Evolutionary conservation across 2,797 vertebrate genomes (phyloP).

Genomic region (Falco naumanni): DNA sequence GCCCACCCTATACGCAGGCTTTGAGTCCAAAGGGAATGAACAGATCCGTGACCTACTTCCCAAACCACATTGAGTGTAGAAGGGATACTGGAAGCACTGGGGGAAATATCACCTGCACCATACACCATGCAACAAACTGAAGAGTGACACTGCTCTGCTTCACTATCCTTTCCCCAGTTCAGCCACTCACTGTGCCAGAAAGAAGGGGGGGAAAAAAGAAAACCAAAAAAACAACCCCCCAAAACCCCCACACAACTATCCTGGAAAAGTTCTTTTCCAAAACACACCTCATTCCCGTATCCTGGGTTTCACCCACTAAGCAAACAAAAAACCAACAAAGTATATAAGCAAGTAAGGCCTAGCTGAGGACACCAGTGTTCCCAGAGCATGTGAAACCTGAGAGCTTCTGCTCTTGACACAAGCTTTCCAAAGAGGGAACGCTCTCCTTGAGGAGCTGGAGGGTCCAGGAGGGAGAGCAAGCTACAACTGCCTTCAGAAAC

Average conservation of each 20-base stretch:
- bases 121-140: neutral
- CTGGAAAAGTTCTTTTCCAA: neutral
- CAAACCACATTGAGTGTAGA: rapidly evolving
- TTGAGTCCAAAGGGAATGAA: neutral
- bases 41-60: neutral
- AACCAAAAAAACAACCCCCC: neutral
- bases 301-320: neutral
- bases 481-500: neutral
- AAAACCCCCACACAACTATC: neutral
- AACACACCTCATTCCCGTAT: neutral
- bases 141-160: neutral
- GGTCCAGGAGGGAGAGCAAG: neutral
- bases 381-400: neutral
- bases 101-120: neutral
- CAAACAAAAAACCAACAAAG: neutral
- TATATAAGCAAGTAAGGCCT: neutral
- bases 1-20: rapidly evolving
- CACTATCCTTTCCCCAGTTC: neutral
- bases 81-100: neutral
- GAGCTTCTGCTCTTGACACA: neutral
- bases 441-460: neutral
- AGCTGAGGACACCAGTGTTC: neutral
- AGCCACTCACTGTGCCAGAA: neutral
- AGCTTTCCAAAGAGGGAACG: neutral
- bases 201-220: neutral